phyloP scores from a whole-genome alignment of 1,140 invertebrate genomes.

The Gyrodactylus salaris region DNA sequence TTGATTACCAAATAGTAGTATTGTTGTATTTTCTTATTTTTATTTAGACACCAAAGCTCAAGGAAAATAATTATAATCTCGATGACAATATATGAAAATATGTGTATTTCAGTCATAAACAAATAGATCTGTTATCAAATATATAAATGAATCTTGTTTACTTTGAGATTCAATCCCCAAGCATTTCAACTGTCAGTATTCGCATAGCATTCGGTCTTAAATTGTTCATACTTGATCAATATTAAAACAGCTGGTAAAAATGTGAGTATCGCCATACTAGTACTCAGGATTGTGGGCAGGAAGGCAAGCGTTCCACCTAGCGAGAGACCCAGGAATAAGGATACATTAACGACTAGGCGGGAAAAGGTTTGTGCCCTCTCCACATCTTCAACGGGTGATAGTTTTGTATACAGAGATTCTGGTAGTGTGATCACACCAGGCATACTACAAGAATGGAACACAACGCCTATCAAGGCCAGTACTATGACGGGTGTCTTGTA shows the following conservation, averaged over 20 bases:
- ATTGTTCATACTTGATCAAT: not conserved
- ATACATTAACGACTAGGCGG: not conserved
- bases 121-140: no score
- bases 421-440: not conserved
- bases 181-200: no score
- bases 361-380: not conserved
- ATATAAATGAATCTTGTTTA: no score
- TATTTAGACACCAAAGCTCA: no score
- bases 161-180: no score
- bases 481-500: not conserved
- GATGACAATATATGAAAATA: no score
- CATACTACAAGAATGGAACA: not conserved
- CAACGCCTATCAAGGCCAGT: not conserved
- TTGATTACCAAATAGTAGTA: no score
- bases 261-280: not conserved
- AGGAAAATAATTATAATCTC: no score
- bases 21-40: no score
- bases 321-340: not conserved
- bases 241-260: not conserved
- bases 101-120: no score
- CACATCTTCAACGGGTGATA: not conserved
- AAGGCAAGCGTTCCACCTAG: not conserved
- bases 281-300: not conserved
- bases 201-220: not conserved
- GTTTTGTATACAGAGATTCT: constrained; percentile 2